phyloP scores from a whole-genome alignment of 2,113 vertebrate genomes.

The Gasterosteus aculeatus region DNA sequence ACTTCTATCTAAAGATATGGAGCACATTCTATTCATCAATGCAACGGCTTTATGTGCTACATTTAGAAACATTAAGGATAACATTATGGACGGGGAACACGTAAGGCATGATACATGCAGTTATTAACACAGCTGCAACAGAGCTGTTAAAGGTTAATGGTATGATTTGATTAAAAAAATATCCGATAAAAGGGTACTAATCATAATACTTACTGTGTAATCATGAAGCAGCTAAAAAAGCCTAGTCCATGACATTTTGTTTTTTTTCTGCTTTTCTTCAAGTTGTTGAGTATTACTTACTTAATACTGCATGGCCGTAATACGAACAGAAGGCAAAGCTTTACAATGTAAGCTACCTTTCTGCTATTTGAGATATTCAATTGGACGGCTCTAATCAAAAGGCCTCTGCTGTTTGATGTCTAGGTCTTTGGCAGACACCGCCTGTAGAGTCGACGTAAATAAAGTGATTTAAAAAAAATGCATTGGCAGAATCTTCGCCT shows the following conservation, averaged over 20 bases:
- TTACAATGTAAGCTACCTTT: background rate
- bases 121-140: background rate
- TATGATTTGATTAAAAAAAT: conserved; percentile 22
- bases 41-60: background rate
- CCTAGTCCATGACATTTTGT: background rate
- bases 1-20: background rate
- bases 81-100: background rate
- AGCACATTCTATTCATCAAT: background rate
- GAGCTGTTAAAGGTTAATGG: conserved; percentile 7
- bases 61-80: background rate
- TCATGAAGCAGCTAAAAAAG: background rate
- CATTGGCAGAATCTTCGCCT: conserved; percentile 37
- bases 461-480: too few species aligned
- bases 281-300: background rate
- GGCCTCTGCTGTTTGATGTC: conserved; percentile 42
- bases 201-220: background rate
- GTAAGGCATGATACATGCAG: background rate
- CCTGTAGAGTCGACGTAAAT: conserved; percentile 36
- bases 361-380: background rate
- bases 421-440: conserved; percentile 39
- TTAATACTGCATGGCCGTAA: background rate
- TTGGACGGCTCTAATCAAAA: conserved; percentile 45
- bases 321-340: background rate
- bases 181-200: background rate
- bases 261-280: background rate